Conservation (phyloP, 2,888 invertebrate genomes). For the Prosopocoilus inquinatus region DNA sequence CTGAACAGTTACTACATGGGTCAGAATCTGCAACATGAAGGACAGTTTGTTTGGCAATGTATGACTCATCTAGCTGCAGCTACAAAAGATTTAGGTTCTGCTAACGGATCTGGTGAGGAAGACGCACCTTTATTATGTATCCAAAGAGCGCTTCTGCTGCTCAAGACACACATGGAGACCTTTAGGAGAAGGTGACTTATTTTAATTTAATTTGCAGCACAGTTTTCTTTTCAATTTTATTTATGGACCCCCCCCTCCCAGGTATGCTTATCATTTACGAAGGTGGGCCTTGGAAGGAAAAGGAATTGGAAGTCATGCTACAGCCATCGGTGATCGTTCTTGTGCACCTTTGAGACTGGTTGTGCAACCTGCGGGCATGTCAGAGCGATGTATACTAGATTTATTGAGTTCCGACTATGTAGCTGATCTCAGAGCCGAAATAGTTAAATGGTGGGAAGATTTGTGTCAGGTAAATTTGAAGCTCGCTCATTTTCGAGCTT, state of each 20-base stretch:
- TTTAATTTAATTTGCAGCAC: not conserved
- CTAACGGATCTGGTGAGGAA: slow-evolving; percentile 54
- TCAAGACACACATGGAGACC: slow-evolving; percentile 92
- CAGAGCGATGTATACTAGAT: slow-evolving; percentile 79
- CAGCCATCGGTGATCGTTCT: slow-evolving; percentile 57
- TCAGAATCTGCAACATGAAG: slow-evolving; percentile 84
- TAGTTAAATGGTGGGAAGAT: slow-evolving; percentile 93
- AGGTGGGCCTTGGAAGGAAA: slow-evolving; percentile 85
- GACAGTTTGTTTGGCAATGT: slow-evolving; percentile 89
- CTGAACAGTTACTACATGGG: slow-evolving; percentile 94
- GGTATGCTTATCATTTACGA: slow-evolving; percentile 85
- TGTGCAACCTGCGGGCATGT: slow-evolving; percentile 85
- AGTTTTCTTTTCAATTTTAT: not conserved
- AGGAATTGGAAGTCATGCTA: slow-evolving; percentile 76
- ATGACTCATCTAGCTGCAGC: slow-evolving; percentile 89
- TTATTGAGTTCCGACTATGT: slow-evolving; percentile 85
- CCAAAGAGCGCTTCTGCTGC: slow-evolving; percentile 80
- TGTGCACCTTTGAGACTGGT: slow-evolving; percentile 70
- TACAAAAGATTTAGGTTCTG: slow-evolving; percentile 63
- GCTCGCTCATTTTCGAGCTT: not conserved
- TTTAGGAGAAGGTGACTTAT: slow-evolving; percentile 69
- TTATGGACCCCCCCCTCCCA: too few species aligned
- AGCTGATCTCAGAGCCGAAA: slow-evolving; percentile 89
- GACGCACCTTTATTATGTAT: slow-evolving; percentile 85
- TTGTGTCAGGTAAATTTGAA: slow-evolving; percentile 45